These are phyloP conservation scores for Odocoileus virginianus DNA, from an alignment of 2,113 vertebrate genomes.

Conservation along the genomic window DNA sequence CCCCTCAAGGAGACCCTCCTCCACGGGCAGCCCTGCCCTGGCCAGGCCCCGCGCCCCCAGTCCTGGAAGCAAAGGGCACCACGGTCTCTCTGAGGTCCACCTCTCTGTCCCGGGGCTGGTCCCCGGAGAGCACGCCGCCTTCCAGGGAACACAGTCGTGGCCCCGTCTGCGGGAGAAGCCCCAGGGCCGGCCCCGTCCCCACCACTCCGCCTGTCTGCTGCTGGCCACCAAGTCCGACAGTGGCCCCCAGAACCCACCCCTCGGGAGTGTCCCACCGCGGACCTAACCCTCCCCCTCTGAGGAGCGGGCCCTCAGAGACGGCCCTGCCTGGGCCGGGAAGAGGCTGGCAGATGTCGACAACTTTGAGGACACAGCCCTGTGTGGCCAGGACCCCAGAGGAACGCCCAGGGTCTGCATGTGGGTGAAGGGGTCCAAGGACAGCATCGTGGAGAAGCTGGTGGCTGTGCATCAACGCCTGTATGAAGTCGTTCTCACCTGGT, in stretches of 20 bases:
- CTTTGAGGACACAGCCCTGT: not conserved
- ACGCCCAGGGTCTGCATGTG: slow-evolving; percentile 14
- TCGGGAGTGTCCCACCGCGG: not conserved
- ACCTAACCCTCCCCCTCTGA: not conserved
- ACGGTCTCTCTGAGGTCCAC: not conserved
- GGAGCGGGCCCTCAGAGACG: not conserved
- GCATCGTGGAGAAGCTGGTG: slow-evolving; percentile 57
- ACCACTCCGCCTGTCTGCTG: not conserved
- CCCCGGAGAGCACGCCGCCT: not conserved
- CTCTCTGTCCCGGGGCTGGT: not conserved
- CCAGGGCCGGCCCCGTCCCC: not conserved
- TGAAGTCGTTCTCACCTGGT: slow-evolving; percentile 50
- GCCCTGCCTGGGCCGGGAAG: not conserved
- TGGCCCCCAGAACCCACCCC: not conserved
- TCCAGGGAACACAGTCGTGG: not conserved
- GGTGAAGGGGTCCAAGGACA: slow-evolving; percentile 52
- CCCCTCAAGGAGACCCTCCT: slow-evolving; percentile 66
- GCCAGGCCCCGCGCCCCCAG: not conserved
- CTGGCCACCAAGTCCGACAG: not conserved
- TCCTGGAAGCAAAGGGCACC: not conserved
- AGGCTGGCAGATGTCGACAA: not conserved
- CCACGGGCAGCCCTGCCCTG: not conserved
- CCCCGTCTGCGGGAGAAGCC: not conserved
- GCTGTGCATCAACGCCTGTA: slow-evolving; percentile 45
- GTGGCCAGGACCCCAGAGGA: slow-evolving; percentile 38